Percentiles rank a stretch among this genome's conserved stretches.
Conservation (phyloP, 2,797 vertebrate genomes). For the Percopsis omiscomaycus region DNA sequence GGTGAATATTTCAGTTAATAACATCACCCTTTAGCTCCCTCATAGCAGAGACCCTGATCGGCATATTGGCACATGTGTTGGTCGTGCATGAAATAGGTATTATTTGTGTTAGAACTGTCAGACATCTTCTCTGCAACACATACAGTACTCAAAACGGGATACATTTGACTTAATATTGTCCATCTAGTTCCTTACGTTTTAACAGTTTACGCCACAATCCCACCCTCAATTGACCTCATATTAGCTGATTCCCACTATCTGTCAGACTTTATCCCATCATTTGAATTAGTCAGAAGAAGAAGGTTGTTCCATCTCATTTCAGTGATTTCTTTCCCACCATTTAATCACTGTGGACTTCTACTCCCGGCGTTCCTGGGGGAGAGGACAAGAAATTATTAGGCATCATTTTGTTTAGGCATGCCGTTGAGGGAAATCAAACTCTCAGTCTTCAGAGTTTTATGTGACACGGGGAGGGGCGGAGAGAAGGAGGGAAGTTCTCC, state of each 20-base stretch:
- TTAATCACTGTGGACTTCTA: conserved; percentile 62
- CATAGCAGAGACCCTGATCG: too few species aligned
- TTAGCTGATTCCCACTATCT: conserved; percentile 24
- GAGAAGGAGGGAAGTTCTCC: conserved; percentile 47
- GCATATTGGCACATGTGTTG: too few species aligned
- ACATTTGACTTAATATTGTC: too few species aligned
- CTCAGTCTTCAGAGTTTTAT: conserved; percentile 57
- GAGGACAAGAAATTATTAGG: conserved; percentile 62
- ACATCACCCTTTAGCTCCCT: too few species aligned
- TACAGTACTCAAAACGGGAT: too few species aligned
- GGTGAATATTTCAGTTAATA: too few species aligned
- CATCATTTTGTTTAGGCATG: conserved; percentile 61
- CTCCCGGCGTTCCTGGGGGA: conserved; percentile 36
- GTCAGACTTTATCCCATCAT: conserved; percentile 19
- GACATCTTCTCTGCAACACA: too few species aligned
- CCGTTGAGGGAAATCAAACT: conserved; percentile 60
- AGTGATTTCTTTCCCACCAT: conserved; percentile 23
- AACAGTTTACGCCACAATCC: not conserved
- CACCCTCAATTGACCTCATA: conserved; percentile 32
- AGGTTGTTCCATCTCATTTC: conserved; percentile 24
- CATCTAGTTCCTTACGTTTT: not conserved
- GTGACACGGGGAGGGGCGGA: conserved; percentile 40
- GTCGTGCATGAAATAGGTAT: too few species aligned
- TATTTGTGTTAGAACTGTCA: too few species aligned
- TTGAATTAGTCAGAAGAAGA: conserved; percentile 32